Base-by-base conservation (phyloP, 1,140 invertebrate genomes). In the Pogonus chalceus region DNA sequence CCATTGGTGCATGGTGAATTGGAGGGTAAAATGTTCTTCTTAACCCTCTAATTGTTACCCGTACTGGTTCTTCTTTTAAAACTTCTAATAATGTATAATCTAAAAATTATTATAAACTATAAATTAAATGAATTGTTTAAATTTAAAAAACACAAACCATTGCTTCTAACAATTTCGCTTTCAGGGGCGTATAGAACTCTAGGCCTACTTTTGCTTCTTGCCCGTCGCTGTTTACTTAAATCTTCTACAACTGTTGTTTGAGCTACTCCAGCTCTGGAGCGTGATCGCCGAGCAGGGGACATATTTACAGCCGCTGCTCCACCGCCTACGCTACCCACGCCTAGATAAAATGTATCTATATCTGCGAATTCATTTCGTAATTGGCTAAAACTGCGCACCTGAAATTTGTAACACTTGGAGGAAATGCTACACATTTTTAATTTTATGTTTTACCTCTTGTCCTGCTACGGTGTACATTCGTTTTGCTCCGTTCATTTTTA, bases 321-420 rank as follows among this genome's bases (percentile, higher is more conserved):
- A 9, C 54, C 68, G 37, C 73, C 71, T 0, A 72, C 73, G 22
- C 76, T 70, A 0, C 81, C 79, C 12, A 80, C 77, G 12, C 84
- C 85, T 61, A 93, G 71, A 67, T 92, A 92, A 71, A 95, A 95
- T 10, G 89, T 92, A 65, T 92, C 89, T 31, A 92, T 85, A 60
- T 92, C 88, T 1, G 88, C 86, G 64, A 92, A 92, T 63, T 95
- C 91, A 64, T 92, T 90, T 35, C 90, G 80, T 26, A 96, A 69
- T 60, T 95, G 91, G 0, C 90, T 93, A 69, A 93, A 94, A 69
- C 91, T 94, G 56, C 90, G 78, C 1, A 96, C 85, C 86, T 89
- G 62, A 9, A 55, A 14, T 46, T 2, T 4, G 49, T 31, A 35
- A 12, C 20, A 52, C 48, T 14, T 20, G 1, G 12, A 21, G 10